Evolutionary conservation across 2,797 vertebrate species (phyloP).

Genomic region (Pygocentrus nattereri): DNA sequence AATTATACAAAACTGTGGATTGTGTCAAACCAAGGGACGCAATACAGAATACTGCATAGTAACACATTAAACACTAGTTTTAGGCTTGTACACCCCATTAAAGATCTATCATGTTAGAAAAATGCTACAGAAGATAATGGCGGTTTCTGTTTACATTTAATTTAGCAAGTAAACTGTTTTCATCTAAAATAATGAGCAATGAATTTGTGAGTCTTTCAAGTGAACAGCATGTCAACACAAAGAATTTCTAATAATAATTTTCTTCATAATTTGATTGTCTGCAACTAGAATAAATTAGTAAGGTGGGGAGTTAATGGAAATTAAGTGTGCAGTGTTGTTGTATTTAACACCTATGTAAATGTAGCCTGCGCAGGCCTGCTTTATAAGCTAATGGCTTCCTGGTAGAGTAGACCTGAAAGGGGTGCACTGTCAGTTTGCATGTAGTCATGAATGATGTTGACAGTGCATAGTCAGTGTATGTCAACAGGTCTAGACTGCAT

Average conservation of each 20-base stretch:
- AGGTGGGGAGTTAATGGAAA: conserved; percentile 18
- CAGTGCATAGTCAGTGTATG: neutral
- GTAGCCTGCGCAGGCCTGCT: neutral
- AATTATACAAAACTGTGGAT: too few species aligned
- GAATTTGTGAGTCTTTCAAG: conserved; percentile 13
- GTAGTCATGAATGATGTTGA: neutral
- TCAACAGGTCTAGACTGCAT: neutral
- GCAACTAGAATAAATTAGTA: conserved; percentile 22
- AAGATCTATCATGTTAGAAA: neutral
- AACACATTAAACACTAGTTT: too few species aligned
- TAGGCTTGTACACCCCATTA: neutral
- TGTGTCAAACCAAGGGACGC: too few species aligned
- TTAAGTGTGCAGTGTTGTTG: neutral
- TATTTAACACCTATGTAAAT: conserved; percentile 13
- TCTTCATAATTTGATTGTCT: conserved; percentile 33
- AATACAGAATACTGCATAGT: too few species aligned
- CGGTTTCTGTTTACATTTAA: conserved; percentile 25
- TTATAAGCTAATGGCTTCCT: neutral
- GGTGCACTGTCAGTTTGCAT: neutral
- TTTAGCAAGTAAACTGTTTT: conserved; percentile 31
- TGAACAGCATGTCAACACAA: conserved; percentile 13
- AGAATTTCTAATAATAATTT: conserved; percentile 18
- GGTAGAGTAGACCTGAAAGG: neutral
- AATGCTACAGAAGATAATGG: neutral
- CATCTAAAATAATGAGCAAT: conserved; percentile 28